These are phyloP conservation scores for Chelon labrosus DNA, from an alignment of 2,797 vertebrate genomes.

Conservation along the genomic window DNA sequence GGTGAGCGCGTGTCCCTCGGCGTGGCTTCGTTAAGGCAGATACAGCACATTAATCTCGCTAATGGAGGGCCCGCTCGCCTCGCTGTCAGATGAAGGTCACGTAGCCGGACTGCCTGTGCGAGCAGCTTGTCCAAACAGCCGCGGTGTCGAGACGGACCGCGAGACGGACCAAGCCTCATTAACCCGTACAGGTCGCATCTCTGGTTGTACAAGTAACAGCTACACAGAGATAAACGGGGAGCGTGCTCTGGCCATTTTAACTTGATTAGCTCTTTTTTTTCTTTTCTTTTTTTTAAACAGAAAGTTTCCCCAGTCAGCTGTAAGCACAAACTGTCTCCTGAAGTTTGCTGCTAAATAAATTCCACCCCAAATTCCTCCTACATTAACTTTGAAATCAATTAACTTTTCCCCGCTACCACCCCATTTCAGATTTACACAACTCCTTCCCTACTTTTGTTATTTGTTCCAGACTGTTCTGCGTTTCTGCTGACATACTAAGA, in stretches of 20 bases:
- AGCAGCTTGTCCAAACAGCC: slow-evolving; percentile 54
- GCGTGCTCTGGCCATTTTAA: slow-evolving; percentile 14
- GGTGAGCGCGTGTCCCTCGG: slow-evolving; percentile 44
- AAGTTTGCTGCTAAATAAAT: neutral
- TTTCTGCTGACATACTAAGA: neutral
- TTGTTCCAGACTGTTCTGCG: neutral
- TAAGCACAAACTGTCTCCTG: neutral
- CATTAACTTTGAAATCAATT: neutral
- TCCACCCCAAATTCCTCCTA: neutral
- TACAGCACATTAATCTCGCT: slow-evolving; percentile 69
- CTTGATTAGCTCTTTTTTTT: neutral
- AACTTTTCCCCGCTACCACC: no score
- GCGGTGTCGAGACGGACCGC: slow-evolving; percentile 37
- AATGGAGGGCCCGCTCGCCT: slow-evolving; percentile 56
- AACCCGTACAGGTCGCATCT: slow-evolving; percentile 37
- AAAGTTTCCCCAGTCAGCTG: neutral
- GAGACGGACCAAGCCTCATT: slow-evolving; percentile 46
- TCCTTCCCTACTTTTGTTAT: neutral
- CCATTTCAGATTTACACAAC: neutral
- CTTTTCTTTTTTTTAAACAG: slow-evolving; percentile 16
- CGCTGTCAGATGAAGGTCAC: slow-evolving; percentile 63
- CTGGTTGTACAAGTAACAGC: slow-evolving; percentile 7
- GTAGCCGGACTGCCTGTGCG: slow-evolving; percentile 13
- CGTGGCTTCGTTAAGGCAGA: slow-evolving; percentile 63
- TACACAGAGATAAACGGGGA: slow-evolving; percentile 22